Conservation (phyloP, 2,888 invertebrate genomes). For the Anaspis maculata region DNA sequence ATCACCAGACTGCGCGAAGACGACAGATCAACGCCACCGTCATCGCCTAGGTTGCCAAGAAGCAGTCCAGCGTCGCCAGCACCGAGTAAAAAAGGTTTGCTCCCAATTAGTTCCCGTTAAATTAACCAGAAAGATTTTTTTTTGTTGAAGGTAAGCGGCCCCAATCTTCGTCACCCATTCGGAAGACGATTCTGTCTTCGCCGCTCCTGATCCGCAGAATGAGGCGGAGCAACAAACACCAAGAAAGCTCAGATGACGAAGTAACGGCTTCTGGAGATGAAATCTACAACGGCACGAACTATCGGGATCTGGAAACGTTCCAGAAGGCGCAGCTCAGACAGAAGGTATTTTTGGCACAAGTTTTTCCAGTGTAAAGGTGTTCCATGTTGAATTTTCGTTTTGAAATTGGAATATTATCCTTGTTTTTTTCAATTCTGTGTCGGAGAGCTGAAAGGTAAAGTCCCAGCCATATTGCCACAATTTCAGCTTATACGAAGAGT, state of each 20-base stretch:
- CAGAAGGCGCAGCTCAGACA: constrained; percentile 86
- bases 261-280: constrained; percentile 50
- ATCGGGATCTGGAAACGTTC: constrained; percentile 80
- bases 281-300: constrained; percentile 62
- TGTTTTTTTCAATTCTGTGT: no score
- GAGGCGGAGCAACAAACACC: constrained; percentile 60
- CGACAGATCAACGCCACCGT: constrained; percentile 46
- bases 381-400: no score
- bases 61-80: constrained; percentile 71
- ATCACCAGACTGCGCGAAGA: constrained; percentile 50
- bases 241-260: constrained; percentile 74
- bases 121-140: background rate
- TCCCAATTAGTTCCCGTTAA: no score
- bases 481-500: no score
- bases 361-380: no score
- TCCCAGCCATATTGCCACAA: no score
- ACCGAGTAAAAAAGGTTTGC: constrained; percentile 59
- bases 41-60: constrained; percentile 58
- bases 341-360: no score
- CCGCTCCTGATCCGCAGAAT: constrained; percentile 70
- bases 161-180: constrained; percentile 72
- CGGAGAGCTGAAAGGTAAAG: no score
- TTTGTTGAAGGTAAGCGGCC: constrained; percentile 50
- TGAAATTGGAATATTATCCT: no score
- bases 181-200: constrained; percentile 71